Base-by-base conservation (phyloP, 2,888 invertebrate species). In the Alloscopus bannaensis region DNA sequence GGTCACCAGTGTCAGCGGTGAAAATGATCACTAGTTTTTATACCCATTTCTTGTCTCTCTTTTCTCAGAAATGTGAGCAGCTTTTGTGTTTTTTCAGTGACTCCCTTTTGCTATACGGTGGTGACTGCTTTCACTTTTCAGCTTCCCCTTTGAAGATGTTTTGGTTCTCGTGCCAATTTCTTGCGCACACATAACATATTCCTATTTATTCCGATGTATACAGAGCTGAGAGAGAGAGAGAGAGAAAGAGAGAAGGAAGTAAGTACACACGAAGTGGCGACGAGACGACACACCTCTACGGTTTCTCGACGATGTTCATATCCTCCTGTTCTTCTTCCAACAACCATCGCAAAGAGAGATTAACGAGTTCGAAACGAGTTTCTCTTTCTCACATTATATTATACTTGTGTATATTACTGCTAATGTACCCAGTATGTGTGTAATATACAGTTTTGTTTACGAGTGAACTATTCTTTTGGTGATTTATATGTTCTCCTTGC, bases 361-460 rank as follows among this genome's bases (percentile, higher is more conserved):
- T n/a, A n/a, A n/a, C n/a, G n/a, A n/a, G n/a, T 36, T 13, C 36
- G 36, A 13, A 36, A 13, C 36, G 36, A 36, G 6, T 6, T 36
- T 36, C 36, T 36, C 36, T 13, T 36, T 36, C 36, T 6, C 36
- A n/a, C n/a, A n/a, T n/a, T n/a, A n/a, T n/a, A n/a, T n/a, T n/a
- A n/a, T n/a, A n/a, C n/a, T n/a, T n/a, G n/a, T n/a, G n/a, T n/a
- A n/a, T n/a, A n/a, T n/a, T n/a, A n/a, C n/a, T n/a, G n/a, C n/a
- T n/a, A n/a, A n/a, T n/a, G n/a, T n/a, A n/a, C 13, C 13, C 36
- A 13, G 6, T 6, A 47, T 18, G 47, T n/a, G 47, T 47, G 11
- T 47, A n/a, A 47, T n/a, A 47, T 47, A 4, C 47, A n/a, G 18
- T 47, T 47, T 18, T 47, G 29, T 59, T 31, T 59, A 59, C 59